phyloP scores from a whole-genome alignment of 2,113 vertebrate species.

The Erythrolamprus reginae region DNA sequence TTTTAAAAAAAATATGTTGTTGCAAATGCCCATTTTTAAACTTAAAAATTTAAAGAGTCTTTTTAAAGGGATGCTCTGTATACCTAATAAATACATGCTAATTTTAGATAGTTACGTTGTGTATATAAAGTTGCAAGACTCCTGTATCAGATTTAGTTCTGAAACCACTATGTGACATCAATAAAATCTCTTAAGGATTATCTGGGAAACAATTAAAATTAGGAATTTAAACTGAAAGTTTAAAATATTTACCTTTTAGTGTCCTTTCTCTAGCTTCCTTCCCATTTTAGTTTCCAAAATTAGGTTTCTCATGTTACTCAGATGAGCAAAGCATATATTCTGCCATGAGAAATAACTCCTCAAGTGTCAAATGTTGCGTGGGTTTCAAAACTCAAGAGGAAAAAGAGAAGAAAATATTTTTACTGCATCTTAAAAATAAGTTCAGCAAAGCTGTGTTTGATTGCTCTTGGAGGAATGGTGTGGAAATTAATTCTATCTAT shows the following conservation, averaged over 20 bases:
- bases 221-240: background rate
- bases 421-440: background rate
- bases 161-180: background rate
- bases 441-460: background rate
- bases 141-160: background rate
- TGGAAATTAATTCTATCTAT: background rate
- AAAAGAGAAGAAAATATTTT: background rate
- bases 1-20: background rate
- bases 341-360: background rate
- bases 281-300: background rate
- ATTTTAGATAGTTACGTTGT: background rate
- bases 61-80: background rate
- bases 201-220: background rate
- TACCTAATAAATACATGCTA: background rate
- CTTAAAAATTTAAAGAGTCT: background rate
- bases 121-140: background rate
- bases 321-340: background rate
- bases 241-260: background rate
- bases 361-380: background rate
- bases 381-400: background rate
- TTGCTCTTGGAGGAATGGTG: background rate
- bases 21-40: background rate
- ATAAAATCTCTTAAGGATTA: background rate
- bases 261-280: background rate
- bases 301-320: background rate